These are phyloP conservation scores for Drosophila melanosoma DNA, from an alignment of 2,888 invertebrate species.

Conservation along the genomic window DNA sequence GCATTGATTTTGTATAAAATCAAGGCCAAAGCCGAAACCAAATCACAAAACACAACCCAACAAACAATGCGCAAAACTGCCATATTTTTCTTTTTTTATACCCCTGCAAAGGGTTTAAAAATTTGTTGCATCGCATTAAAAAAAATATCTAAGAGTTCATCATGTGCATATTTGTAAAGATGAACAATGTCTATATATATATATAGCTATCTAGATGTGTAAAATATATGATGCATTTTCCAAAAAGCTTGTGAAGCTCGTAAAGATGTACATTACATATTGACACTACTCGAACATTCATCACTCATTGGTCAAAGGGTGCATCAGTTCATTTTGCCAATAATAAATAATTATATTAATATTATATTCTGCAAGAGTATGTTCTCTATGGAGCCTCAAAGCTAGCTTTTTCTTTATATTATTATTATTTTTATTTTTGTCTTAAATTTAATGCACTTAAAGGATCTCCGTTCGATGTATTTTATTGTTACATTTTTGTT, in stretches of 20 bases:
- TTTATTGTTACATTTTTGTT: background rate
- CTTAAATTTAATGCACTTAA: conserved; percentile 1
- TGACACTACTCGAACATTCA: background rate
- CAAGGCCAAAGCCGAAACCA: conserved; percentile 26
- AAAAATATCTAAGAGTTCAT: background rate
- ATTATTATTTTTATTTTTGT: background rate
- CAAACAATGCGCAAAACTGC: conserved; percentile 24
- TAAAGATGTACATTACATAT: background rate
- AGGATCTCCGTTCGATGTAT: background rate
- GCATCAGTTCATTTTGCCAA: too few relatives aligned
- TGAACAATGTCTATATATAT: background rate
- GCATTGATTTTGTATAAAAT: conserved; percentile 38
- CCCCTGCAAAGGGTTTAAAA: background rate
- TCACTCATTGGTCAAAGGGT: background rate
- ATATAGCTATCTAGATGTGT: background rate
- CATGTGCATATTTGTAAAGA: background rate
- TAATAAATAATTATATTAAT: too few relatives aligned
- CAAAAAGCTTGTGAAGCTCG: background rate
- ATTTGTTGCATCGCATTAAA: background rate
- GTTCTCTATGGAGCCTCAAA: background rate
- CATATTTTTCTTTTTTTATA: background rate
- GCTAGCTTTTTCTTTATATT: background rate
- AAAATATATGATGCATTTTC: background rate
- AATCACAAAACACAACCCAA: background rate
- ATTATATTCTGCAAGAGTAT: background rate